A percentile compares a stretch with the other conserved stretches of the same genome.
phyloP scores from a whole-genome alignment of 2,113 vertebrate species.

The Scopus umbretta region DNA sequence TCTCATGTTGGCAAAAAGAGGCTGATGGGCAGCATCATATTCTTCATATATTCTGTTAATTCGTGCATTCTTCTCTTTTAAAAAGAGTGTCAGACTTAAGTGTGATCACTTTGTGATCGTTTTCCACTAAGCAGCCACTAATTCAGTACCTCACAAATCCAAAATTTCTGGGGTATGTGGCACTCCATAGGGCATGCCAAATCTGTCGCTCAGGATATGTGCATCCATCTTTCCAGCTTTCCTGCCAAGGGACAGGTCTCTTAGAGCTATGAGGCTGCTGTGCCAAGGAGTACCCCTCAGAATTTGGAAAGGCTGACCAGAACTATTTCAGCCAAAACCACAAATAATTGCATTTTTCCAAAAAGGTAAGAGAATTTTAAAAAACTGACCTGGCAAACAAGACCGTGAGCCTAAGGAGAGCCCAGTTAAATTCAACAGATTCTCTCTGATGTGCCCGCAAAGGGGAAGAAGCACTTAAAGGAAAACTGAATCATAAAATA shows the following conservation, averaged over 20 bases:
- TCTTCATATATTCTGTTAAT: neutral
- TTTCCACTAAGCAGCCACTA: neutral
- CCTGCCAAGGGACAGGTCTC: neutral
- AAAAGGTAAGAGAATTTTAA: constrained; percentile 32
- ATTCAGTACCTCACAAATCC: neutral
- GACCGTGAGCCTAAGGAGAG: constrained; percentile 33
- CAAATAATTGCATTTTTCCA: neutral
- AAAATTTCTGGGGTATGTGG: neutral
- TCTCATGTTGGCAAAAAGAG: neutral
- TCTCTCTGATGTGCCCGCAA: constrained; percentile 50
- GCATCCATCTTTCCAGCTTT: neutral
- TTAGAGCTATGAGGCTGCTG: neutral
- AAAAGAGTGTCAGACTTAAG: neutral
- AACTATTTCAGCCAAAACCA: neutral
- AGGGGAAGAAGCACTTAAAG: constrained; percentile 31
- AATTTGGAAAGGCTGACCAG: neutral
- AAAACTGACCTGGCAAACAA: constrained; percentile 26
- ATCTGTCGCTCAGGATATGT: neutral
- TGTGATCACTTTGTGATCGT: neutral
- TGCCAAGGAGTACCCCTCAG: neutral
- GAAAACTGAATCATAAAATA: constrained; percentile 50
- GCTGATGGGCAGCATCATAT: neutral
- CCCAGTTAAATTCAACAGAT: constrained; percentile 49
- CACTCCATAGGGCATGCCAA: neutral
- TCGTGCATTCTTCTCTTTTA: neutral